Base-by-base conservation (phyloP, 2,888 invertebrate species). In the Acleris cristana region DNA sequence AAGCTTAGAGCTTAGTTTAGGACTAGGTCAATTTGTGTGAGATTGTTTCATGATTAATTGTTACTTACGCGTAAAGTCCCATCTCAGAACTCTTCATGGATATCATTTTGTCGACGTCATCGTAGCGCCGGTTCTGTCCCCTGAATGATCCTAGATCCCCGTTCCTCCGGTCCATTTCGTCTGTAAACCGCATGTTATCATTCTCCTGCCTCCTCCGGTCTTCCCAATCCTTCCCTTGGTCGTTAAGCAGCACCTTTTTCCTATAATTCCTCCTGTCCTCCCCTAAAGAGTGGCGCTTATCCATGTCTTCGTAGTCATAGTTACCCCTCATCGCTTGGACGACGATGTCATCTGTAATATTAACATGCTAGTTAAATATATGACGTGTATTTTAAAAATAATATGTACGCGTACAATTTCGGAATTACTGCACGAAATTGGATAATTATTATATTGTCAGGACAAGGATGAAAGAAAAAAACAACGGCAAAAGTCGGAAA, bases 211-310 rank as follows among this genome's bases (percentile, higher is more conserved):
- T 78, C 69, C 83, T 79, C 69, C 83, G 73, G 8, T 76, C 80
- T 7, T 86, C 86, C 80, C 83, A 86, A 2, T 86, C 86, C 61
- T 85, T 85, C 69, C 87, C 85, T 16, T 74, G 64, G 6, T 90
- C 88, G 12, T 86, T 86, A 51, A 80, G 64, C 49, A 90, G 70
- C 3, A 82, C 79, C 71, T 89, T 90, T 71, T 89, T 89, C 69
- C 90, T 85, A 88, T 88, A 90, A 70, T 85, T 88, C 49, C 89
- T 80, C 70, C 90, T 79, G 48, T 91, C 90, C 3, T 89, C 88
- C 58, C 84, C 73, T 48, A 85, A 71, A 2, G 83, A 77, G 70
- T 88, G 88, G 64, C 86, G 82, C 73, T 86, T 84, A 40, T 89
- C 87, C 12, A 76, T 61, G 52, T 92, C 90, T 2, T 89, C 89